These are phyloP conservation scores for Pammene fasciana DNA, from an alignment of 2,888 invertebrate species.

Conservation along the genomic window DNA sequence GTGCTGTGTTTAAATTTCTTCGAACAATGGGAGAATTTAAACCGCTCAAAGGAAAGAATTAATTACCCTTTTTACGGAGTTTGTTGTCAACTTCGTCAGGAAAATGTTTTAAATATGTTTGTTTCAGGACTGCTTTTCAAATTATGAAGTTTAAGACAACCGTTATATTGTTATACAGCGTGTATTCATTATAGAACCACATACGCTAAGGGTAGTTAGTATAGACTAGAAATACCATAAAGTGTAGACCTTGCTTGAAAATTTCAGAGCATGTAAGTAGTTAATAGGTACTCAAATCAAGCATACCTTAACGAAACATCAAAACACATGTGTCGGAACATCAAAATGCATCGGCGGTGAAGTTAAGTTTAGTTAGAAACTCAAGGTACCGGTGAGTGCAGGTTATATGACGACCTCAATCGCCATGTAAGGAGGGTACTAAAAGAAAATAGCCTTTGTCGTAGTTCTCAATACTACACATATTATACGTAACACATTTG, in stretches of 20 bases:
- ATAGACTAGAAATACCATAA: too few relatives aligned
- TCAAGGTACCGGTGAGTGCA: slow-evolving; percentile 1
- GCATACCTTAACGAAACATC: too few relatives aligned
- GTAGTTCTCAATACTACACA: slow-evolving; percentile 15
- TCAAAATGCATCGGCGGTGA: slow-evolving; percentile 15
- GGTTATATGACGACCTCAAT: slow-evolving; percentile 24
- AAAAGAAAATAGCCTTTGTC: slow-evolving; percentile 28
- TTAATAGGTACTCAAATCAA: too few relatives aligned
- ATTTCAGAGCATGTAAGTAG: too few relatives aligned
- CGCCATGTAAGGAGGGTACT: slow-evolving; percentile 23
- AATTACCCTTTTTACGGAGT: slow-evolving; percentile 33
- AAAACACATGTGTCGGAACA: neutral
- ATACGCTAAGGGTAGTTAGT: too few relatives aligned
- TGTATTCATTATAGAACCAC: too few relatives aligned
- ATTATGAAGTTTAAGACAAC: neutral
- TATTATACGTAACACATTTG: neutral
- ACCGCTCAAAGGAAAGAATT: slow-evolving; percentile 32
- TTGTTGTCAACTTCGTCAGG: slow-evolving; percentile 3
- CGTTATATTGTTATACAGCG: neutral
- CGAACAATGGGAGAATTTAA: slow-evolving; percentile 37
- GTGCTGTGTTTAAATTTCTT: slow-evolving; percentile 43
- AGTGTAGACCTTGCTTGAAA: too few relatives aligned
- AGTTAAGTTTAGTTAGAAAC: slow-evolving; percentile 11
- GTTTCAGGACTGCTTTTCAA: slow-evolving; percentile 3
- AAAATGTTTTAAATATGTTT: slow-evolving; percentile 23